These are phyloP conservation scores for Papilio protenor DNA, from an alignment of 2,888 invertebrate genomes.

Conservation along the genomic window DNA sequence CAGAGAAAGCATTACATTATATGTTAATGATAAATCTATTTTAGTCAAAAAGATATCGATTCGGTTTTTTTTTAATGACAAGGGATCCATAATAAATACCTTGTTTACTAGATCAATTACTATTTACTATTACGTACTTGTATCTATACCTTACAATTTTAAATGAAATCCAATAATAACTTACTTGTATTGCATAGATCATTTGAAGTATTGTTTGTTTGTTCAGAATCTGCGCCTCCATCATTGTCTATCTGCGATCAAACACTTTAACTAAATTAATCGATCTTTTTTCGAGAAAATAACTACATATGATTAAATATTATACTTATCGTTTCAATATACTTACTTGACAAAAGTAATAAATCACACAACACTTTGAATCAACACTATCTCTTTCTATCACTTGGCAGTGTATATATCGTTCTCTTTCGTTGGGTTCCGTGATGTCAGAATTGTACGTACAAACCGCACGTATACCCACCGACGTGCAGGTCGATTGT, in stretches of 20 bases:
- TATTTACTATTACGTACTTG: background rate
- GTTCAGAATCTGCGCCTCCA: background rate
- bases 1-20: background rate
- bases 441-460: slow-evolving; percentile 10
- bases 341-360: background rate
- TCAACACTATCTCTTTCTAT: slow-evolving; percentile 5
- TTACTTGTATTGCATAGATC: background rate
- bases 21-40: background rate
- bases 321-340: background rate
- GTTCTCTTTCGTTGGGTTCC: background rate
- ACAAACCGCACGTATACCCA: background rate
- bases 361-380: background rate
- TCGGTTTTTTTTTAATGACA: background rate
- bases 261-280: background rate
- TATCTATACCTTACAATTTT: background rate
- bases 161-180: background rate
- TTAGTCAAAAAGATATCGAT: background rate
- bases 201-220: background rate
- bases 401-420: background rate
- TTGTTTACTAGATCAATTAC: too few species aligned
- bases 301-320: background rate
- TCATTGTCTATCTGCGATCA: slow-evolving; percentile 10
- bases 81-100: background rate
- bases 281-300: background rate
- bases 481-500: background rate